Base-by-base conservation (phyloP, 2,888 invertebrate species). In the Xanthorhoe designata region DNA sequence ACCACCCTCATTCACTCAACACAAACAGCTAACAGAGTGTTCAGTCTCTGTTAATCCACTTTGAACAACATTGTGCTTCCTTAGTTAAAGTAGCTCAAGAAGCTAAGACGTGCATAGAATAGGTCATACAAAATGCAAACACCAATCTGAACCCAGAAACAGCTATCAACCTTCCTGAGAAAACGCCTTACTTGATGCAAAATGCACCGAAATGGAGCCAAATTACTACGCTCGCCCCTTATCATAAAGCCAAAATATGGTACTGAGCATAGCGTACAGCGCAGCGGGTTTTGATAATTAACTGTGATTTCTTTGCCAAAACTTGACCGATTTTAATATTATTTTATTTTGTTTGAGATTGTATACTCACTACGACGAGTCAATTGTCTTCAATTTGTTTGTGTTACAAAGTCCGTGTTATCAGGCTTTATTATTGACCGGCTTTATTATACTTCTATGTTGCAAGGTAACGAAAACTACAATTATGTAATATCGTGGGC, bases 181-280 rank as follows among this genome's bases (percentile, higher is more conserved):
- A 60, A 61, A 54, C 19, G 63, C 50, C 58, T 59, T 32, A 45
- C 57, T 49, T 51, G 57, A 65, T 59, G 65, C 68, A 71, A 63
- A 64, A 64, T 71, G 70, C 70, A 62, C 54, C 54, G 56, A 64
- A 68, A 57, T 64, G 67, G 60, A 64, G 67, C 57, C 53, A 68
- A 64, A 64, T 67, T 64, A 56, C 66, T 38, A 50, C 57, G 63
- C 52, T 60, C 49, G 64, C 64, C 59, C 58, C 60, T 63, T 63
- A 67, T 55, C 42, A 29, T 62, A 60, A 63, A 52, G 47, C 51
- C 52, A 15, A 9, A 15, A 45, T 52, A 8, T 47, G 32, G 6
- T 10, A n/a, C 3, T 4, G 7, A 51, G 55, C 45, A 18, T 6
- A 57, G 58, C 64, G 58, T 38, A 29, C 1, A n/a, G 19, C 64